Base-by-base conservation (phyloP, 2,888 invertebrate genomes). In the Copidosoma aretas region DNA sequence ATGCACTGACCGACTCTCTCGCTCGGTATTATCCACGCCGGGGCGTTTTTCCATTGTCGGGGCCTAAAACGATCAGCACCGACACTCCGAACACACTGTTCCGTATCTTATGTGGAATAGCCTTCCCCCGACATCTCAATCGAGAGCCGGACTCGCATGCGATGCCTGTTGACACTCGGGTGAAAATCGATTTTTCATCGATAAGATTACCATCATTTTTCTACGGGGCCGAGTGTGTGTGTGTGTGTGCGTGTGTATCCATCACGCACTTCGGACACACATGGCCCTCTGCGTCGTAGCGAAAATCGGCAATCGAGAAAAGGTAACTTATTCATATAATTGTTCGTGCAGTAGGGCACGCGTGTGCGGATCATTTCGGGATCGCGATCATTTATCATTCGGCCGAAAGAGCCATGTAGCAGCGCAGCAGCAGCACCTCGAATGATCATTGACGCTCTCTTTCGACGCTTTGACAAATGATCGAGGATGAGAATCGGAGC, bases 111-210 rank as follows among this genome's bases (percentile, higher is more conserved):
- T 32, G 32, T 32, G 8, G 3, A 32, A 8, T 32, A 8, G 4
- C 39, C 51, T 46, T n/a, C 41, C 14, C 56, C 56, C 56, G 56
- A 71, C 71, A 43, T 65, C 61, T 71, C 60, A 68, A 68, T 68
- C 65, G 54, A 64, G 12, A 32, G 21, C 21, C 43, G 22, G 39
- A 24, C 51, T 24, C 43, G 25, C 54, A 19, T 19, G 56, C 24
- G 32, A 32, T 32, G 32, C 32, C 32, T 51, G 56, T 64, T 67
- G 72, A 73, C 70, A 56, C 60, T 61, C 53, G 52, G 52, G 56
- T 49, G 60, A 64, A 56, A 61, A 67, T 68, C 68, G 70, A 73
- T 71, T 75, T 73, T 75, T 75, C 74, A 75, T 73, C 74, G 67
- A 57, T 59, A 62, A 67, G 57, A 71, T 68, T 60, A 65, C 64